phyloP scores from a whole-genome alignment of 2,113 vertebrate species.

The Cryptotis parvus region DNA sequence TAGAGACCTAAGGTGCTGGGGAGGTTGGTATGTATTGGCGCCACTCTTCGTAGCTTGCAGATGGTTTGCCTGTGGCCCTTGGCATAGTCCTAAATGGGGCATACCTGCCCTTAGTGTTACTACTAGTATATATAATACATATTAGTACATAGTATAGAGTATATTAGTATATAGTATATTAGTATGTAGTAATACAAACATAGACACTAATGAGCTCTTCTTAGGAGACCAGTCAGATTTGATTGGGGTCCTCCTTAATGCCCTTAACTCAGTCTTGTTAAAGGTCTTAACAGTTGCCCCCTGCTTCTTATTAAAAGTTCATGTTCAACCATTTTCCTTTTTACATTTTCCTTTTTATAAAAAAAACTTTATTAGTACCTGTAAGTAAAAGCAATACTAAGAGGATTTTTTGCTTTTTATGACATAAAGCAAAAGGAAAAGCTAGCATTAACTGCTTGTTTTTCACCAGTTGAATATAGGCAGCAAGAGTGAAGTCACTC shows the following conservation, averaged over 20 bases:
- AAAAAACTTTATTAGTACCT: too few species aligned
- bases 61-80: neutral
- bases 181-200: too few species aligned
- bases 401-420: too few species aligned
- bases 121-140: neutral
- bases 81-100: neutral
- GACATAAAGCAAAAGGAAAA: neutral
- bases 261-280: neutral
- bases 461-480: neutral
- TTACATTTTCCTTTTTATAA: neutral
- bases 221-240: neutral
- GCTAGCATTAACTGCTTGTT: neutral
- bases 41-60: neutral
- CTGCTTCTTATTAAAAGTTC: neutral
- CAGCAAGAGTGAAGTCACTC: too few species aligned
- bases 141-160: too few species aligned
- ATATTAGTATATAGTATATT: too few species aligned
- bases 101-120: accelerated
- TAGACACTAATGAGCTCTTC: neutral
- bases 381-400: too few species aligned
- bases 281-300: neutral
- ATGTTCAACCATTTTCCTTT: neutral
- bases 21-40: too few species aligned
- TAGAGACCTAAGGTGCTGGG: neutral
- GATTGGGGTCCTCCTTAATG: neutral